Conservation (phyloP, 2,113 vertebrate species). For the Tupaia tana region DNA sequence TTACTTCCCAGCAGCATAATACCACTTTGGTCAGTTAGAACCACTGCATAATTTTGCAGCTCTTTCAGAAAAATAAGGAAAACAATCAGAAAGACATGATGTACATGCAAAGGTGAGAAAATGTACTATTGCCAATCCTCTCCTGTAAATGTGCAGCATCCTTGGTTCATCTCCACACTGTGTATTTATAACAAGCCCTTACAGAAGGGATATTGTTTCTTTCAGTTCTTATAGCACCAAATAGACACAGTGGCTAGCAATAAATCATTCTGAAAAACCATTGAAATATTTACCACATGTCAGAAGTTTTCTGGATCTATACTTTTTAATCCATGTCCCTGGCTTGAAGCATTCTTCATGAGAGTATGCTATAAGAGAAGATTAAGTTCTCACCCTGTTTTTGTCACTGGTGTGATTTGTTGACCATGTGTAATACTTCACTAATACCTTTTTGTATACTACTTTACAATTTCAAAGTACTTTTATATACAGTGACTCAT, state of each 20-base stretch:
- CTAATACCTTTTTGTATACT: conserved; percentile 16
- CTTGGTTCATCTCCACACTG: conserved; percentile 65
- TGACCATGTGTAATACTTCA: conserved; percentile 24
- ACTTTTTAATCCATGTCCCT: conserved; percentile 29
- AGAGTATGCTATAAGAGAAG: neutral
- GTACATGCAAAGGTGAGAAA: conserved; percentile 76
- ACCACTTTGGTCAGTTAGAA: conserved; percentile 82
- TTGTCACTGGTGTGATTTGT: conserved; percentile 34
- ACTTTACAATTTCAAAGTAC: conserved; percentile 43
- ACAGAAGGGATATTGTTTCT: conserved; percentile 64
- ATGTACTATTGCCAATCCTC: conserved; percentile 46
- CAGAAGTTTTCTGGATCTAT: conserved; percentile 26
- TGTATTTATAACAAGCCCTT: conserved; percentile 79
- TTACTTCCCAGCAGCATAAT: conserved; percentile 83
- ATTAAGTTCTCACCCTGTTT: conserved; percentile 22
- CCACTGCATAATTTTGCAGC: conserved; percentile 79
- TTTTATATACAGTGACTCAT: conserved; percentile 51
- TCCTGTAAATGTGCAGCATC: neutral
- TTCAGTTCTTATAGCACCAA: conserved; percentile 76
- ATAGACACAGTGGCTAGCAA: conserved; percentile 79
- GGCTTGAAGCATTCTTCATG: conserved; percentile 40
- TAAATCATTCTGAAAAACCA: conserved; percentile 61
- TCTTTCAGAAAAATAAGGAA: conserved; percentile 74
- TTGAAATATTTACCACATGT: conserved; percentile 20
- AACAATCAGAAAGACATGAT: conserved; percentile 73